Evolutionary conservation across 1,140 invertebrate genomes (phyloP), one percentile per base, ranked within the genome.

Genomic region (Drosophila elegans): DNA sequence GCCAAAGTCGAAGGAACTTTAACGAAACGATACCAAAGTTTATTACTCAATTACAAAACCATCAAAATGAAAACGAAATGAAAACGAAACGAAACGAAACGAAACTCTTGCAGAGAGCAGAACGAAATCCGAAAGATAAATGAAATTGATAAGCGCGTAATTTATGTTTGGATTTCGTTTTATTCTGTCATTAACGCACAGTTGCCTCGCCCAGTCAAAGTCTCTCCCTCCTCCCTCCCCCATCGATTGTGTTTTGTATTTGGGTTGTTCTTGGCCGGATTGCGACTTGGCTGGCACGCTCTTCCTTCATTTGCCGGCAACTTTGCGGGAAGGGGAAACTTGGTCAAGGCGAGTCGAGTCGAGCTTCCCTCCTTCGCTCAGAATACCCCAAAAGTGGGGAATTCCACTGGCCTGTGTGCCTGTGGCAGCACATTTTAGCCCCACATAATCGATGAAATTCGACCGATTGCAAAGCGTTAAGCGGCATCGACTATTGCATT

Each of bases 131-230:
- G 36, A 78, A 88, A 91, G 88, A 91, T 91, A 91, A 91, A 91
- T 91, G 82, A 91, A 91, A 91, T 83, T 91, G 88, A 91, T 91
- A 91, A 91, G 88, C 82, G 88, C 71, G 80, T 88, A 91, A 91
- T 91, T 91, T 91, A 91, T 90, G 88, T 91, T 91, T 91, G 83
- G 88, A 91, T 91, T 91, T 88, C 88, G 88, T 91, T 91, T 91
- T 91, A 91, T 91, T 78, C 78, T 84, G 83, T 91, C 88, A 91
- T 91, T 91, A 91, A 91, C 88, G 83, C 80, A 60, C 61, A 67
- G 68, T 86, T 86, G 76, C 81, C 78, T 68, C 56, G 45, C 78
- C 64, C 64, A 51, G 36, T 74, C 13, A 10, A 38, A 32, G 56
- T 46, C 44, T 2, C 42, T 21, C 27, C 11, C 10, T 44, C 16